Percentiles rank a stretch among this genome's conserved stretches.
Conservation (phyloP, 2,888 invertebrate species). For the Nasonovia ribisnigri region DNA sequence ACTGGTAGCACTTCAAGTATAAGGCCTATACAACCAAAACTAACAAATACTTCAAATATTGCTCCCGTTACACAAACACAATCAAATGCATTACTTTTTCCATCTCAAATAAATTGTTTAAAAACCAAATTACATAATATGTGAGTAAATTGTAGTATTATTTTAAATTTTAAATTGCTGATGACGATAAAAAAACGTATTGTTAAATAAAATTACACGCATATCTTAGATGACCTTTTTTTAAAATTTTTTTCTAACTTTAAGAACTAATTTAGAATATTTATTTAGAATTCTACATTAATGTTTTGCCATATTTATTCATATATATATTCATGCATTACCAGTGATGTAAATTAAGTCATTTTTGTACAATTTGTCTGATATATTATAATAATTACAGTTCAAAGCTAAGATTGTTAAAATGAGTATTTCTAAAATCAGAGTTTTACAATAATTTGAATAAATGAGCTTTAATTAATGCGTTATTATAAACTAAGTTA, state of each 20-base stretch:
- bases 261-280: not conserved
- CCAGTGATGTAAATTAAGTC: not conserved
- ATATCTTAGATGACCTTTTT: not conserved
- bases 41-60: not conserved
- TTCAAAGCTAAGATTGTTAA: not conserved
- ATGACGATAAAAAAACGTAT: not conserved
- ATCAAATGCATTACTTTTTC: constrained; percentile 1
- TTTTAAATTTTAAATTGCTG: not conserved
- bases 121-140: constrained; percentile 5
- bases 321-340: not conserved
- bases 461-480: not conserved
- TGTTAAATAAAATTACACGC: not conserved
- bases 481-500: not conserved
- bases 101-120: not conserved
- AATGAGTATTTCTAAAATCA: not conserved
- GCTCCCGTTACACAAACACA: not conserved
- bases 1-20: not conserved
- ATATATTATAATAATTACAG: not conserved
- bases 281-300: no score
- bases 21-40: constrained; percentile 44
- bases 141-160: constrained; percentile 32
- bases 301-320: not conserved
- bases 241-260: not conserved
- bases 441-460: not conserved
- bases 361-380: not conserved